These are phyloP conservation scores for Catajapyx aquilonaris DNA, from an alignment of 1,140 invertebrate species.

Conservation along the genomic window DNA sequence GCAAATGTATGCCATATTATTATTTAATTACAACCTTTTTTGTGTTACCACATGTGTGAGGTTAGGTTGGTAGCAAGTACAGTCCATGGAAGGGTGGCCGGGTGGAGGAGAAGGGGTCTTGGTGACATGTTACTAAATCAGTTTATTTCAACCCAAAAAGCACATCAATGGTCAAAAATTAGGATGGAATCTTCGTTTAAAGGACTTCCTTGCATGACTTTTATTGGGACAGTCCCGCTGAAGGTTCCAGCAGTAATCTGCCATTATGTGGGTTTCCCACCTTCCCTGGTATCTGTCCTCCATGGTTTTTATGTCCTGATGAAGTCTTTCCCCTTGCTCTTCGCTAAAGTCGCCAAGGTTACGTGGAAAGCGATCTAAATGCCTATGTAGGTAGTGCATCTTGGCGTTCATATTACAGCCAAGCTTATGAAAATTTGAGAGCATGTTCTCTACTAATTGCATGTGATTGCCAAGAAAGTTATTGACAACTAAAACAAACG, in stretches of 20 bases:
- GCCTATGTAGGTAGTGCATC: conserved; percentile 6
- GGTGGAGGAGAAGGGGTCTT: no score
- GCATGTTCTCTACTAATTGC: not conserved
- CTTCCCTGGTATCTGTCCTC: conserved; percentile 13
- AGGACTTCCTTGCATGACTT: conserved; percentile 8
- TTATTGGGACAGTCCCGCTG: conserved; percentile 3
- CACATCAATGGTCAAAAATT: not conserved
- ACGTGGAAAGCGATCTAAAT: conserved; percentile 7
- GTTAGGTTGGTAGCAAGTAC: no score
- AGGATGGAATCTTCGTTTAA: not conserved
- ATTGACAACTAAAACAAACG: conserved; percentile 1
- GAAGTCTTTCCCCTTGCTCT: conserved; percentile 13
- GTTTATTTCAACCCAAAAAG: not conserved
- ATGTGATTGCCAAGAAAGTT: conserved; percentile 1
- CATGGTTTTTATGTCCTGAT: conserved; percentile 12
- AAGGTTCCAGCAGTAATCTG: conserved; percentile 11
- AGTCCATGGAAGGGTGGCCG: no score
- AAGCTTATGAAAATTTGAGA: conserved; percentile 3
- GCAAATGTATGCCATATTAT: no score
- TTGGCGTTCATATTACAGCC: conserved; percentile 6
- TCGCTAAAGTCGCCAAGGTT: conserved; percentile 8
- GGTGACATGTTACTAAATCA: not conserved
- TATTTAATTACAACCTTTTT: no score
- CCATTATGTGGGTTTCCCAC: conserved; percentile 11
- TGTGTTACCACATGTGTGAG: no score